Percentiles rank a stretch among this genome's conserved stretches.
Conservation (phyloP, 2,113 vertebrate genomes). For the Heterocephalus glaber region DNA sequence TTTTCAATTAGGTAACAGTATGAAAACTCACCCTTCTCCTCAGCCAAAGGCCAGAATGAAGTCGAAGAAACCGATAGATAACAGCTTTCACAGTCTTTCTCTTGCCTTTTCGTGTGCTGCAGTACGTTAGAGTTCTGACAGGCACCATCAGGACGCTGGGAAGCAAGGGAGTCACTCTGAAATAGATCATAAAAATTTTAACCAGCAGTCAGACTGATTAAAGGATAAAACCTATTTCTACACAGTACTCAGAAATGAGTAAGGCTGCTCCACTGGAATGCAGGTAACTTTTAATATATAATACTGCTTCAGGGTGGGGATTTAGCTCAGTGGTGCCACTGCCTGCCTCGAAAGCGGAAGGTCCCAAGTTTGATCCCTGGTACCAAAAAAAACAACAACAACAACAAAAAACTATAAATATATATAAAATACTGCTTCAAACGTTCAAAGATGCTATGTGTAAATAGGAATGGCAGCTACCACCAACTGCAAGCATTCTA, state of each 20-base stretch:
- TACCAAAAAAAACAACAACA: no score
- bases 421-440: not conserved
- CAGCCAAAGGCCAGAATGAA: slow-evolving; percentile 96
- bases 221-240: not conserved
- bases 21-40: slow-evolving; percentile 89
- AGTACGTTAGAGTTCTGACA: slow-evolving; percentile 89
- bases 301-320: not conserved
- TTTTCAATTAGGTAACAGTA: not conserved
- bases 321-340: no score
- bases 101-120: slow-evolving; percentile 90
- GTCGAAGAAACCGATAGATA: slow-evolving; percentile 90
- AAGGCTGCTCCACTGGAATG: not conserved
- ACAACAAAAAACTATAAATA: no score
- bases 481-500: not conserved
- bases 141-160: slow-evolving; percentile 87
- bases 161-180: slow-evolving; percentile 86
- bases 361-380: no score
- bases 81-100: slow-evolving; percentile 92
- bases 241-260: not conserved
- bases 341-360: no score
- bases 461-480: not conserved
- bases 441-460: not conserved
- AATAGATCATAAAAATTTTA: slow-evolving; percentile 37
- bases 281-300: not conserved
- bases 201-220: not conserved